Evolutionary conservation across 1,140 invertebrate species (phyloP).

Genomic region (Drosophila nigrodunni): DNA sequence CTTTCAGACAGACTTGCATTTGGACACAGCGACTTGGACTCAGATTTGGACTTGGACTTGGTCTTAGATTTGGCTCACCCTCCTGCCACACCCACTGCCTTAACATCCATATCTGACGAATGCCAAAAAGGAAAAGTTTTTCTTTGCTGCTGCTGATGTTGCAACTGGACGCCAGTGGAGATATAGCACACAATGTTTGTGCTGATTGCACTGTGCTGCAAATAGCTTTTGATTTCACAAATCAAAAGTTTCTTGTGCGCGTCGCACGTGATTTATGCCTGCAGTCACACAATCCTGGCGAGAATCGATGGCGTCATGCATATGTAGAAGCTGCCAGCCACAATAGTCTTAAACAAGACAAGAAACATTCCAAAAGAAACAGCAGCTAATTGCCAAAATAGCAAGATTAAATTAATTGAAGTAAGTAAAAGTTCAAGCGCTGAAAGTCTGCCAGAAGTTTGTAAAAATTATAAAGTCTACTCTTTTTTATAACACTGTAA

Average conservation of each 20-base stretch:
- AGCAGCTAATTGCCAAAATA: constrained; percentile 52
- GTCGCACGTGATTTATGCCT: constrained; percentile 83
- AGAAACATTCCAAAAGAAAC: not conserved
- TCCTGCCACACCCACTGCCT: constrained; percentile 32
- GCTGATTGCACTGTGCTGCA: constrained; percentile 83
- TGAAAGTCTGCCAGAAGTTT: too few relatives aligned
- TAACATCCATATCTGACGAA: constrained; percentile 79
- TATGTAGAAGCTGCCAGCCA: constrained; percentile 40
- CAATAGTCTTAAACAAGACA: not conserved
- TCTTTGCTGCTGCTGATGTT: constrained; percentile 36
- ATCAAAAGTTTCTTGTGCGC: constrained; percentile 84
- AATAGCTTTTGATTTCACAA: constrained; percentile 85
- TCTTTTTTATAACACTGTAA: too few relatives aligned
- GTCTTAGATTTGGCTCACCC: constrained; percentile 12
- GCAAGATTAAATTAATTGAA: too few relatives aligned
- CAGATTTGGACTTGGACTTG: constrained; percentile 20
- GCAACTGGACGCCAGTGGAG: constrained; percentile 17
- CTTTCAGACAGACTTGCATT: constrained; percentile 52
- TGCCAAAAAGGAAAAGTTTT: constrained; percentile 81
- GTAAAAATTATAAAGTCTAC: not conserved
- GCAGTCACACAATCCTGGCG: constrained; percentile 32
- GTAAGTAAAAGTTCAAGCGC: too few relatives aligned
- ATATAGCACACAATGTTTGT: constrained; percentile 75
- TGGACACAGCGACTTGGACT: constrained; percentile 64
- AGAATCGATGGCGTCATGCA: constrained; percentile 63